Base-by-base conservation (phyloP, 1,140 invertebrate genomes). In the Reticulitermes speratus region DNA sequence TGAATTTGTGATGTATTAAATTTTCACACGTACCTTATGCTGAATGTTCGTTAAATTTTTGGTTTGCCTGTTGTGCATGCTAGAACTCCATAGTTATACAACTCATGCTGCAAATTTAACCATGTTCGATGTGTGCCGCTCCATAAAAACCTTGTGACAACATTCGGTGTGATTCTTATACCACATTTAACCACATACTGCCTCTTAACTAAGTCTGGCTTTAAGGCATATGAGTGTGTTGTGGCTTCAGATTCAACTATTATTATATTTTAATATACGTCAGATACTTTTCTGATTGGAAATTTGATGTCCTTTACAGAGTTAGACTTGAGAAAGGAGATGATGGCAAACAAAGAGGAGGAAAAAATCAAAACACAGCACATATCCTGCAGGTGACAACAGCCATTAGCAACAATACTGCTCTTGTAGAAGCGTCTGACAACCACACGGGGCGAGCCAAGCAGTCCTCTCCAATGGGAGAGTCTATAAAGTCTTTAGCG, bases 221-320 rank as follows among this genome's bases (percentile, higher is more conserved):
- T 75, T n/a, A 30, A 30, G 65, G 65, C 3, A 75, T 75, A 25
- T 30, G 9, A 30, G 65, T 30, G 8, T 30, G 21, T 59, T 75
- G n/a, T 75, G 65, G 65, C 65, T 75, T 0, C 65, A 75, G 5
- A 25, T n/a, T 30, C 65, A 75, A 75, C 25, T 75, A 75, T 75
- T 8, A 75, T 75, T 8, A n/a, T 75, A 25, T 8, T 75, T 8
- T 65, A 65, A 30, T 75, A 75, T 75, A n/a, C n/a, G 8, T 75
- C 65, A 75, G 25, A 75, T 30, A 75, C n/a, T 14, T 75, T 75
- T 75, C 65, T 75, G 25, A 75, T 75, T 75, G 65, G 65, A 75
- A 75, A 75, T 75, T 75, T 75, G 65, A 75, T 75, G 65, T 75
- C 65, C 25, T 75, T 75, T 75, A 75, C 65, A 75, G 65, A 75